Base-by-base conservation (phyloP, 2,113 vertebrate species). In the Eudyptes chrysolophus region DNA sequence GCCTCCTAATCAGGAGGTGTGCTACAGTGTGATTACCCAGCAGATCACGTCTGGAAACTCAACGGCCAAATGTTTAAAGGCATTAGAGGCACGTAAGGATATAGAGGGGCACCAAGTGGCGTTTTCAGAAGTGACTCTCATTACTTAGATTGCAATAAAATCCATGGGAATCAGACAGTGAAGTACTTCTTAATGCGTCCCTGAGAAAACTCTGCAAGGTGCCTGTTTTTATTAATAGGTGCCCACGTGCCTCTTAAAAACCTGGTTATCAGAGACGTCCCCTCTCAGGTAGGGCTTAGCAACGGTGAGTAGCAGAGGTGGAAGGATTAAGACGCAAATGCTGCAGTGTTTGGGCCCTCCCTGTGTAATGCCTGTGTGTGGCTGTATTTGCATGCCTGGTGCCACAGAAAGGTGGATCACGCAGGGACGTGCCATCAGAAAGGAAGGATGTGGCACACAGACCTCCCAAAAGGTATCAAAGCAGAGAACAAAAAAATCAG, bases 141-240 rank as follows among this genome's bases (percentile, higher is more conserved):
- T 64, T 94, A 78, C 57, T 93, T 89, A 76, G 25, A 89, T 72
- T 76, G 70, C 81, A 85, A 5, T 87, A 94, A 94, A 92, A 95
- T 84, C 69, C 11, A 5, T 52, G 36, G 21, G 52, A 94, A 68
- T 89, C 61, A 68, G 48, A 20, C 57, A 79, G 65, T 75, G 74
- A 84, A 84, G 74, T 64, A 64, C 44, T 78, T 75, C 68, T 52
- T 84, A 93, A 55, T 85, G 65, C 24, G 34, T 76, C 30, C 36
- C 74, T 65, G 65, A 92, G 89, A 91, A 89, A 79, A 76, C 69
- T 77, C 75, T 55, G 36, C 44, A 34, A 72, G 66, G 48, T 85
- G 57, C 61, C 61, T 82, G 55, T 57, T 93, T 94, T 85, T 89
- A 89, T 95, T 72, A 79, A 27, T 49, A 86, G 26, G 9, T 87